Evolutionary conservation across 1,140 invertebrate species (phyloP).

Genomic region (Armadillidium nasatum): DNA sequence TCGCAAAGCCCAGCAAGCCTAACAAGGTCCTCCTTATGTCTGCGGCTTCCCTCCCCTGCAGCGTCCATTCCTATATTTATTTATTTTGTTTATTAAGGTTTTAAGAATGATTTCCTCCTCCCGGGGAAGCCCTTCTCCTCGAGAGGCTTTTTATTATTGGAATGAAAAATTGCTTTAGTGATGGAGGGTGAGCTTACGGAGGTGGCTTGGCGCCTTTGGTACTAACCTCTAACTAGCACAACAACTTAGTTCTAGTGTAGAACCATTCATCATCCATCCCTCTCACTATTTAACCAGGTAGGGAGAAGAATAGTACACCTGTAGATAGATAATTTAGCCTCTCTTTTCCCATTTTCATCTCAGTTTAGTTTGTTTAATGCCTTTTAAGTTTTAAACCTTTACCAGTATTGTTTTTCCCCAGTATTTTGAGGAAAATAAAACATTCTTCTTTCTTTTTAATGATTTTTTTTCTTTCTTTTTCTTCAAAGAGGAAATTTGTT

Average conservation of each 20-base stretch:
- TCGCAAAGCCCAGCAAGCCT: too few relatives aligned
- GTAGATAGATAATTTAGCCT: not conserved
- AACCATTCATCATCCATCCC: conserved; percentile 7
- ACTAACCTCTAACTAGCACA: conserved; percentile 6
- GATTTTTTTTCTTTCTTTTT: too few relatives aligned
- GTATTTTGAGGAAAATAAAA: too few relatives aligned
- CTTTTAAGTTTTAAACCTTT: conserved; percentile 8
- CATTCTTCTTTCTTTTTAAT: too few relatives aligned
- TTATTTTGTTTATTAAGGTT: too few relatives aligned
- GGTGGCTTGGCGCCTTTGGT: not conserved
- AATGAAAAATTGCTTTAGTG: not conserved
- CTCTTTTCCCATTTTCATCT: conserved; percentile 1
- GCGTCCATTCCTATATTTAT: not conserved
- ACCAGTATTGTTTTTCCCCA: too few relatives aligned
- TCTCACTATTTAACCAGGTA: conserved; percentile 4
- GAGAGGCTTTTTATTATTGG: too few relatives aligned
- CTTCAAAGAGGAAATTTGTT: too few relatives aligned
- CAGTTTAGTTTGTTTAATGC: not conserved
- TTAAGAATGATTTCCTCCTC: too few relatives aligned
- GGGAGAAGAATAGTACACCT: not conserved
- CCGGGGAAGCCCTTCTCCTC: too few relatives aligned
- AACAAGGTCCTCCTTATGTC: too few relatives aligned
- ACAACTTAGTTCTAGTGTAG: not conserved
- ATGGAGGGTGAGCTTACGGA: not conserved
- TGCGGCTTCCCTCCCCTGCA: not conserved